Base-by-base conservation (phyloP, 1,140 invertebrate species). In the Ceratosolen fusciceps region DNA sequence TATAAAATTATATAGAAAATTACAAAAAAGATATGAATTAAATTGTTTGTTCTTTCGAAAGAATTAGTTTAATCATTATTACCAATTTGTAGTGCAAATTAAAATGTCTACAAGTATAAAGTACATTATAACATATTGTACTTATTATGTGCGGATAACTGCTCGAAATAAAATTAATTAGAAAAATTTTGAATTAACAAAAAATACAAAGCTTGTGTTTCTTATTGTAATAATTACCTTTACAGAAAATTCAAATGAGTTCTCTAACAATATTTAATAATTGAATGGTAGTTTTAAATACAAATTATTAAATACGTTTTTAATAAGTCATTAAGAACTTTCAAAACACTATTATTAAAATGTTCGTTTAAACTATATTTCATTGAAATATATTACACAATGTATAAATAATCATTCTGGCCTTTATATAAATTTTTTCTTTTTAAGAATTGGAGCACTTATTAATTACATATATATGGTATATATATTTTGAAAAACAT, bases 1-100 rank as follows among this genome's bases (percentile, higher is more conserved):
- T 72, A 12, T 72, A 78, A 62, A n/a, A 71, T 71, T 52, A 60
- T 74, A 31, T 71, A 60, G 34, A 71, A 77, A 39, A 71, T 70
- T 76, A 21, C n/a, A n/a, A n/a, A n/a, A n/a, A n/a, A n/a, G n/a
- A n/a, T 31, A 58, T 34, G 21, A 37, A 65, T 65, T 65, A 65
- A 65, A n/a, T 37, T n/a, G 16, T 37, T 65, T 26, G 58, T 24
- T 16, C 37, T 37, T 65, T 4, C 14, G 1, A 60, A 65, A 65
- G 26, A 37, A 65, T 14, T 37, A 37, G 0, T 21, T 21, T 12
- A 65, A 37, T 62, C 34, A 31, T 31, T 1, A 62, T n/a, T n/a
- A n/a, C 19, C 16, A 65, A 37, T 16, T 60, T 60, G 3, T 19
- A 9, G 19, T 37, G 4, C 37, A 31, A 37, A 31, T 37, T 37